These are phyloP conservation scores for Campoletis sonorensis DNA, from an alignment of 1,140 invertebrate genomes.

Conservation along the genomic window DNA sequence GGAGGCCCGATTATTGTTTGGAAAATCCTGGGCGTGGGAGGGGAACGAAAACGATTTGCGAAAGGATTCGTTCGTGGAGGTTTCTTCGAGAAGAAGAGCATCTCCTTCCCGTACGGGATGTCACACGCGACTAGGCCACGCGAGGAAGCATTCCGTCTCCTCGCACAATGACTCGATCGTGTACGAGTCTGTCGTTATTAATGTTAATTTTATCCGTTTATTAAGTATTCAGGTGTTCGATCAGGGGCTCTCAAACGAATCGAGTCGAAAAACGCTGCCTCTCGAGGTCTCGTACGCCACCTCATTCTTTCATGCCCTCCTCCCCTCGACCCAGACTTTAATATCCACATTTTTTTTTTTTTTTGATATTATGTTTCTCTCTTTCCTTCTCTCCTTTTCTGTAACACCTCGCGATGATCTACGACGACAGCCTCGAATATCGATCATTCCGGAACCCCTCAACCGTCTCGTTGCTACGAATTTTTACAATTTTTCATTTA, in stretches of 20 bases:
- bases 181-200: conserved; percentile 73
- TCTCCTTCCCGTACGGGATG: conserved; percentile 54
- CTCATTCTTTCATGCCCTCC: background rate
- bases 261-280: conserved; percentile 3
- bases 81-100: conserved; percentile 45
- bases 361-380: background rate
- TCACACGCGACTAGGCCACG: conserved; percentile 67
- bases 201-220: conserved; percentile 77
- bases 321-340: background rate
- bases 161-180: conserved; percentile 57
- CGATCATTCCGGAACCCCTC: conserved; percentile 20
- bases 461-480: background rate
- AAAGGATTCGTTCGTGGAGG: background rate
- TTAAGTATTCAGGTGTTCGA: conserved; percentile 77
- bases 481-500: conserved; percentile 2
- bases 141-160: conserved; percentile 63
- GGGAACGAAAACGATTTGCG: too few species aligned
- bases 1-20: background rate
- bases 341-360: background rate
- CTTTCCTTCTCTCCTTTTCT: background rate
- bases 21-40: too few species aligned
- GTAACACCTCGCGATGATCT: conserved; percentile 19
- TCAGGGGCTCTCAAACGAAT: conserved; percentile 70
- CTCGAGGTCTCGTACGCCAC: background rate
- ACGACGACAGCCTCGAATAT: conserved; percentile 37